These are phyloP conservation scores for Calycopis cecrops DNA, from an alignment of 1,140 invertebrate species.

Conservation along the genomic window DNA sequence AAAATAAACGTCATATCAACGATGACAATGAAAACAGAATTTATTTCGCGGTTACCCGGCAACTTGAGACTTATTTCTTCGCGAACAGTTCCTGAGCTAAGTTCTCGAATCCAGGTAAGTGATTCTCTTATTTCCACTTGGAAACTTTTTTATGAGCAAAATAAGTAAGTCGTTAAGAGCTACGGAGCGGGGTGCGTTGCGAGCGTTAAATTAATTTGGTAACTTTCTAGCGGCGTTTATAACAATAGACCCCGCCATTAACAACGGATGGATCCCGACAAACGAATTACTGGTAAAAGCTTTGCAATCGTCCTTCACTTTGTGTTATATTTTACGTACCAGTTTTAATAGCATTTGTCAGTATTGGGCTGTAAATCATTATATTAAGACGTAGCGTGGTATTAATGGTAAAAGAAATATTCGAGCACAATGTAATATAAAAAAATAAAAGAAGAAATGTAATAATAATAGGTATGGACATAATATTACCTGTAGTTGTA, in stretches of 20 bases:
- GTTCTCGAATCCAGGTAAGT: conserved; percentile 21
- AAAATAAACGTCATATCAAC: neutral
- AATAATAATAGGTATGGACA: neutral
- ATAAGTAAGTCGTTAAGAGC: conserved; percentile 53
- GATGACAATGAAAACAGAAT: neutral
- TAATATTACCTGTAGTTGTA: neutral
- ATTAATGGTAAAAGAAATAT: neutral
- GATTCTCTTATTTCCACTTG: conserved; percentile 28
- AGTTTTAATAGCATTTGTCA: neutral
- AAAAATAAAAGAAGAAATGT: neutral
- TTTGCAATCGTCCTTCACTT: conserved; percentile 6
- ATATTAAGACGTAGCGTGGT: too few relatives aligned
- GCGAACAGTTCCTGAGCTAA: conserved; percentile 1
- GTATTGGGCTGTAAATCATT: too few relatives aligned
- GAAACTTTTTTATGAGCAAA: conserved; percentile 41
- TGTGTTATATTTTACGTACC: neutral
- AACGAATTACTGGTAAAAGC: conserved; percentile 35
- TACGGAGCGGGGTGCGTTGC: conserved; percentile 36
- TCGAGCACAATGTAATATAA: neutral
- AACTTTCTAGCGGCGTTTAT: conserved; percentile 48
- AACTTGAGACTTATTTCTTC: conserved; percentile 12
- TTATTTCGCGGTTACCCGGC: neutral
- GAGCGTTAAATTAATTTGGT: conserved; percentile 61
- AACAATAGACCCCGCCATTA: conserved; percentile 47
- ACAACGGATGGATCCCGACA: conserved; percentile 30